Base-by-base conservation (phyloP, 2,888 invertebrate genomes). In the Carpatolechia fugitivella region DNA sequence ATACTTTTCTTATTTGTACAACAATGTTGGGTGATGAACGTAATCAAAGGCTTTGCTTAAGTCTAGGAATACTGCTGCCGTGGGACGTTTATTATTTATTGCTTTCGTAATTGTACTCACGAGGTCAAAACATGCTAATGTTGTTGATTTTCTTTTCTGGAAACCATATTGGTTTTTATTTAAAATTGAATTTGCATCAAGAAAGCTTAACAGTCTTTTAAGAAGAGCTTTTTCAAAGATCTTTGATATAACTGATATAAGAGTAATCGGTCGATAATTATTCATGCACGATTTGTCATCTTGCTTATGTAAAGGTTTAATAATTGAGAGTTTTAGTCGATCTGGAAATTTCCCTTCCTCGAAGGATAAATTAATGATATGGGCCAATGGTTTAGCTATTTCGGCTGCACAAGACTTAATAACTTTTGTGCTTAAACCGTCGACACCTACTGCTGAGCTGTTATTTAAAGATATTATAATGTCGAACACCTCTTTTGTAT, bases 281-380 rank as follows among this genome's bases (percentile, higher is more conserved):
- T n/a, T 30, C 14, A 14, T 31, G 6, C 10, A n/a, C 13, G 13
- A 30, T 16, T 14, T 24, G 4, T 11, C 24, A n/a, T 24, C 48
- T 48, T 48, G 16, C 16, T 48, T 48, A 30, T 30, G 14, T 30
- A 48, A 31, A 7, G 48, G 48, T 16, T 48, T 48, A 24, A 48
- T 48, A 6, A 30, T 31, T 14, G 48, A 18, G 6, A 31, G n/a
- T 30, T 48, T 48, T 3, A 48, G 30, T 4, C 31, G n/a, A 29
- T 14, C 14, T 3, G 48, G 48, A 31, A 31, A 48, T 6, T 31
- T 14, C 3, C 48, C 48, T 48, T 48, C 13, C 30, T 14, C 48
- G 5, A 48, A 31, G 11, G 48, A 48, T 30, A 31, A 24, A 14
- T 48, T 48, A 20, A 48, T 14, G 4, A 48, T 14, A 31, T 31